Evolutionary conservation across 2,113 vertebrate genomes (phyloP).

Genomic region (Dolichallabes microphthalmus): DNA sequence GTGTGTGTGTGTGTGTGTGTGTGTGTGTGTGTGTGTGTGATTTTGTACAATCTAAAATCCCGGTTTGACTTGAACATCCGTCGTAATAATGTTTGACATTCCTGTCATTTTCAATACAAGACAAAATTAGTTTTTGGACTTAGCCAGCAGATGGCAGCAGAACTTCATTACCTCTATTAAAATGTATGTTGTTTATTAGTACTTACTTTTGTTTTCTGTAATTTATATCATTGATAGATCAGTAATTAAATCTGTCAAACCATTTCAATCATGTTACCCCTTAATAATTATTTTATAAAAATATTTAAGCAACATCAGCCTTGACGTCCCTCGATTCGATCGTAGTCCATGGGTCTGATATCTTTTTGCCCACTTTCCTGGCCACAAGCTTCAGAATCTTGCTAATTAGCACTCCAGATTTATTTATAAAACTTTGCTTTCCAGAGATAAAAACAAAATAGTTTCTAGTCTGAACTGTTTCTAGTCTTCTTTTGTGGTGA

Average conservation of each 20-base stretch:
- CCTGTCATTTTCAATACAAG: neutral
- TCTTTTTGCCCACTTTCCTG: neutral
- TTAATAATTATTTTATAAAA: neutral
- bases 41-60: too few relatives aligned
- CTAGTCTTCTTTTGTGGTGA: neutral
- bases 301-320: neutral
- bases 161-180: neutral
- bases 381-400: neutral
- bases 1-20: too few relatives aligned
- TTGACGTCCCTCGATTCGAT: neutral
- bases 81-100: too few relatives aligned
- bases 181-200: neutral
- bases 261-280: neutral
- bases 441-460: neutral
- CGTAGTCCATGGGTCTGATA: neutral
- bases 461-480: neutral
- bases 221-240: neutral
- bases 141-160: slow-evolving; percentile 39
- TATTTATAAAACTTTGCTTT: neutral
- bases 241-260: neutral
- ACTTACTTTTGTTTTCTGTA: neutral
- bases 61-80: too few relatives aligned
- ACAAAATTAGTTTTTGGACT: neutral
- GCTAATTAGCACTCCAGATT: too few relatives aligned
- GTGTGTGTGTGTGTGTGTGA: slow-evolving; percentile 73